Percentiles rank a stretch among this genome's conserved stretches.
These are phyloP conservation scores for Argopecten irradians DNA, from an alignment of 1,140 invertebrate genomes.

Conservation along the genomic window DNA sequence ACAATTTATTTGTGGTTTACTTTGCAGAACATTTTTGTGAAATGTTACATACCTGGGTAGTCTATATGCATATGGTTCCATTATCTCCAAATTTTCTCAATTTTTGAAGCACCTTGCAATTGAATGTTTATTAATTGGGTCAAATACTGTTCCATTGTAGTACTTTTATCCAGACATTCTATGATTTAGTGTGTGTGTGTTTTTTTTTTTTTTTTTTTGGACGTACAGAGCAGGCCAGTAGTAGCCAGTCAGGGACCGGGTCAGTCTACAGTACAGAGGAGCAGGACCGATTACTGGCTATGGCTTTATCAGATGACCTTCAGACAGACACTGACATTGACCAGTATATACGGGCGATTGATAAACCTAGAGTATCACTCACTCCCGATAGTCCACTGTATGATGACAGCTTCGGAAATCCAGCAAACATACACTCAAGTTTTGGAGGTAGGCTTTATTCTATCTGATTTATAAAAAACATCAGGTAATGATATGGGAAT, in stretches of 20 bases:
- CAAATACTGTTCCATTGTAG: too few relatives aligned
- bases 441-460: slow-evolving; percentile 27
- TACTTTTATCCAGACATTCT: too few relatives aligned
- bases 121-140: too few relatives aligned
- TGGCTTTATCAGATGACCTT: slow-evolving; percentile 58
- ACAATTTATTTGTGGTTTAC: neutral
- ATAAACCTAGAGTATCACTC: slow-evolving; percentile 36
- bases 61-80: neutral
- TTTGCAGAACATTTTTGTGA: neutral
- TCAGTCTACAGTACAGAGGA: slow-evolving; percentile 37
- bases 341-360: slow-evolving; percentile 34
- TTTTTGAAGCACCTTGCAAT: too few relatives aligned
- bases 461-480: neutral
- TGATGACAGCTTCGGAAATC: slow-evolving; percentile 23
- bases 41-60: neutral
- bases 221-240: neutral
- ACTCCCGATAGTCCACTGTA: neutral
- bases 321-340: slow-evolving; percentile 50
- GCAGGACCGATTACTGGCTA: slow-evolving; percentile 65
- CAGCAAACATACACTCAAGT: slow-evolving; percentile 29
- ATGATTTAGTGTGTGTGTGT: too few relatives aligned
- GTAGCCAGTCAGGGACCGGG: neutral
- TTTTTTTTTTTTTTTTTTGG: neutral
- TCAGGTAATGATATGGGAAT: too few relatives aligned
- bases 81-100: too few relatives aligned